These are phyloP conservation scores for Yponomeuta cagnagella DNA, from an alignment of 2,888 invertebrate species.

Conservation along the genomic window DNA sequence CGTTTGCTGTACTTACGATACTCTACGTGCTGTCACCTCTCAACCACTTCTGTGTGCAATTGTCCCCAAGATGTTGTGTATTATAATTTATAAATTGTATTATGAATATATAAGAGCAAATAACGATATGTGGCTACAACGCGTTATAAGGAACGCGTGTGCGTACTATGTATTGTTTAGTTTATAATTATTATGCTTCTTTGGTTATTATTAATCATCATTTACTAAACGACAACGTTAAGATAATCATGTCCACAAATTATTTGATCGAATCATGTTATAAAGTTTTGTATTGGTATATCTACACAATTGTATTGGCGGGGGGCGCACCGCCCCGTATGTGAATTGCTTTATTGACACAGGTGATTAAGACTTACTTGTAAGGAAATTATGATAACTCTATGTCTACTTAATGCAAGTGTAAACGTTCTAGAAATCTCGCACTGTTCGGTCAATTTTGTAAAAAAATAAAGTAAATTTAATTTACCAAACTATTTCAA, in stretches of 20 bases:
- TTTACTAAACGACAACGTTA: slow-evolving; percentile 68
- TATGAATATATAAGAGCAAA: slow-evolving; percentile 51
- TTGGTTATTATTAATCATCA: slow-evolving; percentile 69
- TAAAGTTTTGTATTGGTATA: slow-evolving; percentile 50
- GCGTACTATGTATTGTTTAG: slow-evolving; percentile 62
- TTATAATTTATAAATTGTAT: slow-evolving; percentile 54
- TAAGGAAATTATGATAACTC: slow-evolving; percentile 72
- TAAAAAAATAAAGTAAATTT: slow-evolving; percentile 73
- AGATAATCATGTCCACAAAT: slow-evolving; percentile 50
- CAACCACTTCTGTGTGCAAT: slow-evolving; percentile 65
- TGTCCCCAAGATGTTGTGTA: slow-evolving; percentile 59
- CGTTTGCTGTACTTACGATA: slow-evolving; percentile 52
- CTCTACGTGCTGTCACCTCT: slow-evolving; percentile 48
- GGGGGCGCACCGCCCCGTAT: slow-evolving; percentile 34
- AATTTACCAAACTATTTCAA: slow-evolving; percentile 37
- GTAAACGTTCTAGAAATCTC: slow-evolving; percentile 76
- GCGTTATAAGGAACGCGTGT: slow-evolving; percentile 57
- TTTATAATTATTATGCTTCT: slow-evolving; percentile 65
- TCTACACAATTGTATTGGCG: slow-evolving; percentile 53
- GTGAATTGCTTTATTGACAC: slow-evolving; percentile 66
- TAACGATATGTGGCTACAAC: slow-evolving; percentile 43
- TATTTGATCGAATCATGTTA: slow-evolving; percentile 62
- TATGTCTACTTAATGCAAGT: slow-evolving; percentile 76
- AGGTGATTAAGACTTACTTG: slow-evolving; percentile 73
- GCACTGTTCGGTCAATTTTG: slow-evolving; percentile 77